Conservation (phyloP, 2,113 vertebrate genomes). For the Xenopus borealis region DNA sequence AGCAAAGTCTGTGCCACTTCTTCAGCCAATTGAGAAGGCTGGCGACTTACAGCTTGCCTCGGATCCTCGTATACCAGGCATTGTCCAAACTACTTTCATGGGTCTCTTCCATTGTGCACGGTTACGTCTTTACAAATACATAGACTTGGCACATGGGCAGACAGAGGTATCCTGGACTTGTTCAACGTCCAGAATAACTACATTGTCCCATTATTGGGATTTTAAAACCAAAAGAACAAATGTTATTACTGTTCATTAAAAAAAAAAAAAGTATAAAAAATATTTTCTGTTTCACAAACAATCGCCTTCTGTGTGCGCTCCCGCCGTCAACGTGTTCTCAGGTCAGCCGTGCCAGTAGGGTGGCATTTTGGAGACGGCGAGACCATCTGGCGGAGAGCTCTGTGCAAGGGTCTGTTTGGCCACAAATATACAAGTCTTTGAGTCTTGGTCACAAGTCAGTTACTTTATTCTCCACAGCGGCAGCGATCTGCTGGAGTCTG, state of each 20-base stretch:
- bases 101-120: not conserved
- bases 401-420: slow-evolving; percentile 46
- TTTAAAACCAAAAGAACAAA: slow-evolving; percentile 20
- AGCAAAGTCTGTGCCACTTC: not conserved
- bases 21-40: slow-evolving; percentile 20
- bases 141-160: slow-evolving; percentile 55
- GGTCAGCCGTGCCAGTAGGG: not conserved
- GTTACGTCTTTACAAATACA: not conserved
- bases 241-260: slow-evolving; percentile 17
- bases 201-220: slow-evolving; percentile 22
- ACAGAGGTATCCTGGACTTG: slow-evolving; percentile 28
- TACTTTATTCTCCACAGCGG: slow-evolving; percentile 97
- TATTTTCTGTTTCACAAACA: slow-evolving; percentile 55
- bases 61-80: not conserved
- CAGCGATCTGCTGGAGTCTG: slow-evolving; percentile 93
- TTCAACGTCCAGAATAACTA: slow-evolving; percentile 16
- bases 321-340: not conserved
- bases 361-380: slow-evolving; percentile 10
- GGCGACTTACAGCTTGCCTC: not conserved
- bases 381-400: slow-evolving; percentile 44
- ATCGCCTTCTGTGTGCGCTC: not conserved
- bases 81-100: not conserved
- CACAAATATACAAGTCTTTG: slow-evolving; percentile 28
- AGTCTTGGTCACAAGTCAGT: slow-evolving; percentile 83
- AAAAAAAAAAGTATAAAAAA: slow-evolving; percentile 60